These are phyloP conservation scores for Andricus quercusramuli DNA, from an alignment of 2,888 invertebrate species.

Conservation along the genomic window DNA sequence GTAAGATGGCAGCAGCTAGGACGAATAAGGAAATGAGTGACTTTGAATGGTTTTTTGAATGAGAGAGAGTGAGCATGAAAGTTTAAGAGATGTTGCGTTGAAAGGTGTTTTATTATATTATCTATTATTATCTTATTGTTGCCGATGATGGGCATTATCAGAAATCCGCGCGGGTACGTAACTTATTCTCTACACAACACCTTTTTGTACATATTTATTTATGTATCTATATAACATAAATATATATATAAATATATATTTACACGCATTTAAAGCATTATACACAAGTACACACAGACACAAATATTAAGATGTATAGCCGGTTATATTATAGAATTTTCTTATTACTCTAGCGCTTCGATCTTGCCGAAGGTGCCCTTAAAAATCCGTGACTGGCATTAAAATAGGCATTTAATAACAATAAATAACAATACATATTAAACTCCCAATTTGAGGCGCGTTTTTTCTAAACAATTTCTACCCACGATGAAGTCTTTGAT, in stretches of 20 bases:
- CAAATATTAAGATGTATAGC: conserved; percentile 38
- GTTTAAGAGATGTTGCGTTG: conserved; percentile 57
- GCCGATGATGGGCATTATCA: conserved; percentile 77
- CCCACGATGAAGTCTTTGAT: conserved; percentile 56
- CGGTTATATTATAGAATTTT: conserved; percentile 34
- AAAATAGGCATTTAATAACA: conserved; percentile 4
- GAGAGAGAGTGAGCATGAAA: conserved; percentile 47
- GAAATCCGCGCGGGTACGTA: conserved; percentile 73
- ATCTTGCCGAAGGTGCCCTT: conserved; percentile 41
- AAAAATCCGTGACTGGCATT: conserved; percentile 38
- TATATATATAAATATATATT: conserved; percentile 56
- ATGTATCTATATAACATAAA: conserved; percentile 53
- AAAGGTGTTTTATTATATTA: conserved; percentile 74
- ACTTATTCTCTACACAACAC: conserved; percentile 71
- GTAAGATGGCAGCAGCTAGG: conserved; percentile 41
- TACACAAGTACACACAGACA: conserved; percentile 33
- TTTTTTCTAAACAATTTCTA: conserved; percentile 9
- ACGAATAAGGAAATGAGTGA: conserved; percentile 42
- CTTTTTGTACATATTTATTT: conserved; percentile 63
- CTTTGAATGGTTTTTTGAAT: conserved; percentile 35
- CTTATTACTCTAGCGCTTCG: conserved; percentile 38
- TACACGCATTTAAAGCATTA: conserved; percentile 46
- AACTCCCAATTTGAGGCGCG: conserved; percentile 17
- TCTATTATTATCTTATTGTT: conserved; percentile 77
- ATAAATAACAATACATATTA: not conserved